Base-by-base conservation (phyloP, 2,797 vertebrate species). In the Amphiprion clarkii region DNA sequence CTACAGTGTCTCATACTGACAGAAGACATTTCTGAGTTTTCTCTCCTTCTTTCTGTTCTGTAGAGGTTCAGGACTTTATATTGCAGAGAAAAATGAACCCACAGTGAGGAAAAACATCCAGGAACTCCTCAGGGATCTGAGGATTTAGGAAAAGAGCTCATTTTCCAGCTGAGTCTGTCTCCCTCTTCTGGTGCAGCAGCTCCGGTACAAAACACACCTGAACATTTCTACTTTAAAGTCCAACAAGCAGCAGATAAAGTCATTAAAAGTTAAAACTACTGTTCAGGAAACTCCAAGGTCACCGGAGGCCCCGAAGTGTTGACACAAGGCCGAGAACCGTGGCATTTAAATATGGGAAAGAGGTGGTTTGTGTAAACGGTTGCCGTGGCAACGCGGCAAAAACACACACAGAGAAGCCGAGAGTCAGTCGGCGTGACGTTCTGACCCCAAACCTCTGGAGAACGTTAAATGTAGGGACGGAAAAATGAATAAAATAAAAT, bases 161-260 rank as follows among this genome's bases (percentile, higher is more conserved):
- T 46, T 23, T 49, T 4, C 6, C 31, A 31, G 31, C 31, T 31
- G 31, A 31, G 49, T 88, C 55, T 93, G 93, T 89, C 94, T 88
- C 94, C 94, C 91, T 88, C 94, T 93, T 36, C 83, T 92, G 94
- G 68, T 59, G 12, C 52, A 42, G 16, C 21, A 25, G 70, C 42
- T 3, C n/a, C 31, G 55, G 54, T 59, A 13, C 82, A 80, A 13
- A 39, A 54, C 44, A 21, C 19, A 5, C 17, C 58, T 42, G 40
- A 55, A 10, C 3, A 14, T 5, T 0, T 12, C 1, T 7, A 3
- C 6, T 31, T 31, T 9, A 8, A 9, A 2, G 33, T 36, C 33
- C 33, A 7, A 9, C 33, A 2, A 8, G 33, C 2, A 36, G 33
- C 33, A 36, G 33, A 36, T 36, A 36, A 36, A 36, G 33, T 10